Conservation (phyloP, 2,113 vertebrate species). For the Amphiprion percula region DNA sequence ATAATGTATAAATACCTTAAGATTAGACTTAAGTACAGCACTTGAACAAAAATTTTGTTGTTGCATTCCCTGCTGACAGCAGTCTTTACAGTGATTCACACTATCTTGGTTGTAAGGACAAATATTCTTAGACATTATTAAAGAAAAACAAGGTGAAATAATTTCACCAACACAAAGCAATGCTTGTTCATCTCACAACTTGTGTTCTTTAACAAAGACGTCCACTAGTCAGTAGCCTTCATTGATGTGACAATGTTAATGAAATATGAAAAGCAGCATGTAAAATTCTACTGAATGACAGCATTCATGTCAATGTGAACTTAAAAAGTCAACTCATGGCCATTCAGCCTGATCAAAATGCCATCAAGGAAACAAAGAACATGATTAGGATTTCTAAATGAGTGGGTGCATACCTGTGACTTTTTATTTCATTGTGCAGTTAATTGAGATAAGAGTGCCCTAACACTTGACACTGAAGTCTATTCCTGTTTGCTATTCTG, state of each 20-base stretch:
- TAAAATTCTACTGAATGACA: slow-evolving; percentile 1
- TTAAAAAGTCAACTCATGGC: slow-evolving; percentile 31
- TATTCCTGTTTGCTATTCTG: slow-evolving; percentile 35
- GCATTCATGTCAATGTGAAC: slow-evolving; percentile 22
- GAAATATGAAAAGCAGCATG: slow-evolving; percentile 12
- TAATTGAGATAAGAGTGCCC: slow-evolving; percentile 42
- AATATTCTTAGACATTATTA: background rate
- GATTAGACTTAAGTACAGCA: too few relatives aligned
- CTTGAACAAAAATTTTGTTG: too few relatives aligned
- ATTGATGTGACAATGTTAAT: background rate
- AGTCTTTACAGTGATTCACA: background rate
- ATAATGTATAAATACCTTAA: too few relatives aligned
- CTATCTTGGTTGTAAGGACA: background rate
- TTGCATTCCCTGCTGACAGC: too few relatives aligned
- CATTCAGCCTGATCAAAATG: slow-evolving; percentile 51
- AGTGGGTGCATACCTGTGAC: background rate
- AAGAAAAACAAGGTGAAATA: background rate
- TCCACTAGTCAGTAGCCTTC: background rate
- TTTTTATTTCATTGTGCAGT: slow-evolving; percentile 30
- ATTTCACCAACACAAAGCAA: background rate
- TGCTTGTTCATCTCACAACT: background rate
- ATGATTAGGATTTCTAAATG: slow-evolving; percentile 15
- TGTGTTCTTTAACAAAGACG: background rate
- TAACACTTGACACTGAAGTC: slow-evolving; percentile 46
- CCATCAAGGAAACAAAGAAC: slow-evolving; percentile 33